phyloP scores from a whole-genome alignment of 2,888 invertebrate genomes.

The Antheraea yamamai region DNA sequence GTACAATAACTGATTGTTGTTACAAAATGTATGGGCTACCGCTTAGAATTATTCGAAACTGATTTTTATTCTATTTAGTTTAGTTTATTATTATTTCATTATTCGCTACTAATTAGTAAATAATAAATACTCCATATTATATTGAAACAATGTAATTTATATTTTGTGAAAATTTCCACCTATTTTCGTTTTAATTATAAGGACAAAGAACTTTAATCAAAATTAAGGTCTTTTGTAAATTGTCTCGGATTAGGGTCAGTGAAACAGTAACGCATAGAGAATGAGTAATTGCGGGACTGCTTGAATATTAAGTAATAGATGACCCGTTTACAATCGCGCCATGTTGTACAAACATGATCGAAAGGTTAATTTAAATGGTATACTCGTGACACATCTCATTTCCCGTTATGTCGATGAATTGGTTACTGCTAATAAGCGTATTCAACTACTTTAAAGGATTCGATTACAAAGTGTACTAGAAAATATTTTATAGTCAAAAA shows the following conservation, averaged over 20 bases:
- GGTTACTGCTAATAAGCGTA: neutral
- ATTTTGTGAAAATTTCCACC: neutral
- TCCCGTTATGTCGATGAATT: constrained; percentile 39
- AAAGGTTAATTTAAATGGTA: constrained; percentile 68
- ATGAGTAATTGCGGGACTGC: constrained; percentile 73
- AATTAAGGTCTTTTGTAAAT: neutral
- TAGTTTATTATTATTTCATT: neutral
- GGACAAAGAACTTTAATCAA: neutral
- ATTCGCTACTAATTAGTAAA: neutral
- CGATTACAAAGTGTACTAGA: too few species aligned
- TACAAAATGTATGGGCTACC: constrained; percentile 25
- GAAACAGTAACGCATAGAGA: constrained; percentile 66
- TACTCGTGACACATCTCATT: constrained; percentile 52
- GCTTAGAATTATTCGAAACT: neutral
- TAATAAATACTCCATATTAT: neutral
- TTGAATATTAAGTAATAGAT: constrained; percentile 79
- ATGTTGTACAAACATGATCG: constrained; percentile 61
- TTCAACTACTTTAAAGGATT: neutral
- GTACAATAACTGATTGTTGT: constrained; percentile 45
- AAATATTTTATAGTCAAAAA: too few species aligned
- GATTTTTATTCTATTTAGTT: neutral
- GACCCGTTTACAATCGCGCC: constrained; percentile 69
- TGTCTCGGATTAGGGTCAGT: constrained; percentile 32
- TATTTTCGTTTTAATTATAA: neutral
- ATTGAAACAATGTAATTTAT: neutral